Base-by-base conservation (phyloP, 1,140 invertebrate genomes). In the Zaprionus davidi region DNA sequence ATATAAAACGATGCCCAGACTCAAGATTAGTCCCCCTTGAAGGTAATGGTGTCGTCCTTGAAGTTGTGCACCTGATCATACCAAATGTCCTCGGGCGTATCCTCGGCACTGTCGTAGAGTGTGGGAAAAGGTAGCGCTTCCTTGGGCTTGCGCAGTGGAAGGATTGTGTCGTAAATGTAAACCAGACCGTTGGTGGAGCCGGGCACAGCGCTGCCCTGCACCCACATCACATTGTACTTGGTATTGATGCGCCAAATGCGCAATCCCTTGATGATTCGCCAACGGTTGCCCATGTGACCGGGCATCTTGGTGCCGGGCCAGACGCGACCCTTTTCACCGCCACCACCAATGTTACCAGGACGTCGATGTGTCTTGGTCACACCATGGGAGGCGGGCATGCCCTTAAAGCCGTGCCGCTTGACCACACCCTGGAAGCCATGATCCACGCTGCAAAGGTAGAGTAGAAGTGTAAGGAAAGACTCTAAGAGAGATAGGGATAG, bases 401-500 rank as follows among this genome's bases (percentile, higher is more conserved):
- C 99, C 92, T 97, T 96, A 90, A 99, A 98, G 46, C 98, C 98
- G 95, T 98, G 99, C 28, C 99, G 94, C 94, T 98, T 99, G 94
- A 99, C 97, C 0, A 99, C 99, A 60, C 99, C 99, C 95, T 99
- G 98, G 92, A 99, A 99, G n/a, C 99, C 99, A 91, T 96, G 95
- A 91, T 98, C 96, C 51, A 98, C 96, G 4, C 97, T 98, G 53
- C 4, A 76, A 64, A 70, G 24, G 74, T 58, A 69, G 5, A 2
- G 6, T 46, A 34, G 4, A 44, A 56, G 5, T 7, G 5, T 15
- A 15, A 9, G 7, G 2, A 12, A 26, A 41, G 5, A 44, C 15
- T 26, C 4, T 26, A 5, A 6, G 28, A 2, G 6, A 28, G 15
- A 26, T 13, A 36, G 15, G 12, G 1, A 22, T 22, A 13, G 15